phyloP scores from a whole-genome alignment of 2,888 invertebrate genomes.

The Actias luna region DNA sequence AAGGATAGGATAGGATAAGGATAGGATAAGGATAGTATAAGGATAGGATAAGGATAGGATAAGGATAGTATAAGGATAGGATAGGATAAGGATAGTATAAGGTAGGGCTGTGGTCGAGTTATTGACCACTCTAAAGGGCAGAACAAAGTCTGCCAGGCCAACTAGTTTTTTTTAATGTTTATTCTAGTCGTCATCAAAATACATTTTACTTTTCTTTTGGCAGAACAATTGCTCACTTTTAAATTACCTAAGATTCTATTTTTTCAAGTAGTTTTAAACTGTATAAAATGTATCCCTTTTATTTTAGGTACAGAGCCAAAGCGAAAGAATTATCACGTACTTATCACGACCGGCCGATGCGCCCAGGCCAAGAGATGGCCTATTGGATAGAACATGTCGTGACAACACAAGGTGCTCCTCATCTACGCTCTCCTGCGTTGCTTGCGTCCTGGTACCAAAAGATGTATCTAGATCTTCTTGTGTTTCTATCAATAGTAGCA shows the following conservation, averaged over 20 bases:
- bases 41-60: too few relatives aligned
- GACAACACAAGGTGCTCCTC: constrained; percentile 79
- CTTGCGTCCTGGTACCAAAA: constrained; percentile 52
- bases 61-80: too few relatives aligned
- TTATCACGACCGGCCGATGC: constrained; percentile 70
- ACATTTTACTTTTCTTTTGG: too few relatives aligned
- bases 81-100: too few relatives aligned
- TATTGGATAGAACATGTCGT: constrained; percentile 86
- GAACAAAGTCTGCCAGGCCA: too few relatives aligned
- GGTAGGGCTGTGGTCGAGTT: too few relatives aligned
- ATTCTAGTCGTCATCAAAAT: too few relatives aligned
- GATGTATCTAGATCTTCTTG: constrained; percentile 55
- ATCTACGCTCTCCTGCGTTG: constrained; percentile 61
- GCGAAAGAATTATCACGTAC: constrained; percentile 46
- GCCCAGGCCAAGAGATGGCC: constrained; percentile 81
- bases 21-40: too few relatives aligned
- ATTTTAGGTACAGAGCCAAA: constrained; percentile 40
- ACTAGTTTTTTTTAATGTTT: too few relatives aligned
- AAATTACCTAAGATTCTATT: neutral
- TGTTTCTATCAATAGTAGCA: constrained; percentile 24
- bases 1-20: too few relatives aligned
- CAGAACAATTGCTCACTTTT: too few relatives aligned
- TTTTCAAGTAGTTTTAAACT: neutral
- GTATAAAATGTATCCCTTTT: neutral
- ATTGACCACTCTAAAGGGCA: too few relatives aligned